Evolutionary conservation across 1,140 invertebrate species (phyloP), one percentile per base, ranked within the genome.

Genomic region (Nephila pilipes): DNA sequence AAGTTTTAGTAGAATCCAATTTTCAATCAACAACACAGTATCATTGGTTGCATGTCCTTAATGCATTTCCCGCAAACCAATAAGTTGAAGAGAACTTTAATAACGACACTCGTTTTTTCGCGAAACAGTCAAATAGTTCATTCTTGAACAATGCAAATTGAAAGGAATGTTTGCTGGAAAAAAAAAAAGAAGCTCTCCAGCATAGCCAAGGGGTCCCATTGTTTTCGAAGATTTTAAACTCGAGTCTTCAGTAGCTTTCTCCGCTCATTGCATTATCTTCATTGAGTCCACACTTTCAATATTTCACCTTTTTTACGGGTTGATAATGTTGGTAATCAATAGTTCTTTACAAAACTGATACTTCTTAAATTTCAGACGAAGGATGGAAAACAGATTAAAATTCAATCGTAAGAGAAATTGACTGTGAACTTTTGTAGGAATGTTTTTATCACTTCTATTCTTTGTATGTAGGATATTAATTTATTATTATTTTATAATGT

Each of bases 201-300:
- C n/a, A 55, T 55, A 55, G 29, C 29, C 38, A 80, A 80, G 18
- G 32, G 38, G n/a, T n/a, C 16, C 80, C 46, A 12, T 81, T 81
- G 80, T 81, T 81, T 81, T 81, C 80, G 25, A 81, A 22, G 38
- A 81, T 54, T 81, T 80, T 81, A 81, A 81, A 81, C n/a, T 54
- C 46, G n/a, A 4, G 36, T 14, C 38, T 55, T 46, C 79, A 54
- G 79, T 81, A 54, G 79, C 20, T 81, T 54, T 81, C 80, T 18
- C 20, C 25, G n/a, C 36, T 54, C 32, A 46, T 46, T 46, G 46
- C 46, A 46, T 38, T 29, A 14, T 55, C 8, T 22, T n/a, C 36
- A 38, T 25, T 54, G 54, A 29, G 20, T 54, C 54, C 46, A n/a
- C 46, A 54, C 22, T 14, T 32, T 75, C 69, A 75, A 36, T 75